Conservation (phyloP, 2,113 vertebrate genomes). For the Sebastes schlegelii region DNA sequence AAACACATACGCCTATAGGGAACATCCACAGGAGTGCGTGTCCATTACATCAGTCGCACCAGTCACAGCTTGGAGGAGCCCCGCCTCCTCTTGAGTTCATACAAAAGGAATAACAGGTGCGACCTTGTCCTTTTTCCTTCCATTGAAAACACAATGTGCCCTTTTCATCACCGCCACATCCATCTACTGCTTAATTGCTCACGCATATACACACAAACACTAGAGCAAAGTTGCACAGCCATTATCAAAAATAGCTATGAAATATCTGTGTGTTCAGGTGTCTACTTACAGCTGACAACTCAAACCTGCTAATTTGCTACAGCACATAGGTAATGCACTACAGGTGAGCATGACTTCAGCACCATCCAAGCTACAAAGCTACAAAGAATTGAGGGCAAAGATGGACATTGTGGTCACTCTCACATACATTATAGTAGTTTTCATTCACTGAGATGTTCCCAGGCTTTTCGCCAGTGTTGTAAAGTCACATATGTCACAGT, state of each 20-base stretch:
- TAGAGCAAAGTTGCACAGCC: slow-evolving; percentile 18
- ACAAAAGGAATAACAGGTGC: slow-evolving; percentile 42
- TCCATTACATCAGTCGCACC: slow-evolving; percentile 50
- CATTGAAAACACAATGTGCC: slow-evolving; percentile 54
- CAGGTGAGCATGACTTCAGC: slow-evolving; percentile 8
- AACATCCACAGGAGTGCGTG: slow-evolving; percentile 16
- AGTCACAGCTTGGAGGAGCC: slow-evolving; percentile 24
- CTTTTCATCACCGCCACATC: slow-evolving; percentile 60
- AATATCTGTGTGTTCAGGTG: background rate
- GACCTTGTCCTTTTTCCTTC: slow-evolving; percentile 40
- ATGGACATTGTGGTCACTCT: background rate
- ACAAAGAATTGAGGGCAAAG: slow-evolving; percentile 17
- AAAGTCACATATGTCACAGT: background rate
- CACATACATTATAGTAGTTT: background rate
- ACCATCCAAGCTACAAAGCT: slow-evolving; percentile 4
- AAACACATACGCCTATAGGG: slow-evolving; percentile 12
- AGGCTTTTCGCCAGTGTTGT: background rate
- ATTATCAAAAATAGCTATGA: background rate
- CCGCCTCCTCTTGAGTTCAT: slow-evolving; percentile 22
- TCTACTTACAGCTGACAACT: slow-evolving; percentile 14
- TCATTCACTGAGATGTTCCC: background rate
- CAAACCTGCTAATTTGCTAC: slow-evolving; percentile 16
- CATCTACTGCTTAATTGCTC: slow-evolving; percentile 55
- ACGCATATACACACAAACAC: slow-evolving; percentile 37
- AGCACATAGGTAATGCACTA: slow-evolving; percentile 12